phyloP scores from a whole-genome alignment of 2,797 vertebrate genomes.

The Argyrosomus regius region DNA sequence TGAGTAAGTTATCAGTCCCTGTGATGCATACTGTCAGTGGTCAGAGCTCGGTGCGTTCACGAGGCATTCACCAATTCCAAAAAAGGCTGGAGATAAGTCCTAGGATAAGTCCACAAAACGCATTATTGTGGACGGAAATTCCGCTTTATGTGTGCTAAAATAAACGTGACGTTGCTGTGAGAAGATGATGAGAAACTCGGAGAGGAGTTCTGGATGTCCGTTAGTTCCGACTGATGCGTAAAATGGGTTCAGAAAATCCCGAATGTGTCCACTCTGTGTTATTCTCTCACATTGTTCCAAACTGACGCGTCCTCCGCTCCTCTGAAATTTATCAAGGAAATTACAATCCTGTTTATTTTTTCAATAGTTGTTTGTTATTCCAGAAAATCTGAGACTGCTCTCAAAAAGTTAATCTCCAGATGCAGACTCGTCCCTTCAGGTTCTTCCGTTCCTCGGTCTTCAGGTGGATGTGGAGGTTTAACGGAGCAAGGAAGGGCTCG shows the following conservation, averaged over 20 bases:
- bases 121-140: slow-evolving; percentile 38
- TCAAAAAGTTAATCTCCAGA: slow-evolving; percentile 64
- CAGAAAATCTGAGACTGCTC: slow-evolving; percentile 33
- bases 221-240: slow-evolving; percentile 65
- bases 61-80: slow-evolving; percentile 69
- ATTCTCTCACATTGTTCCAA: slow-evolving; percentile 54
- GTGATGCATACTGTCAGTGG: slow-evolving; percentile 57
- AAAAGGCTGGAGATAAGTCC: slow-evolving; percentile 63
- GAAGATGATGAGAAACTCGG: slow-evolving; percentile 36
- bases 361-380: slow-evolving; percentile 42
- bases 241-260: slow-evolving; percentile 61
- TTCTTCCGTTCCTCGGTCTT: slow-evolving; percentile 8
- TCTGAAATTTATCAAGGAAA: slow-evolving; percentile 10
- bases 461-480: slow-evolving; percentile 58
- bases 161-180: background rate
- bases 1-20: slow-evolving; percentile 71
- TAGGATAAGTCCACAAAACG: slow-evolving; percentile 75
- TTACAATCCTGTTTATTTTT: background rate
- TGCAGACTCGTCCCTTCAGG: background rate
- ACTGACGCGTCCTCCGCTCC: slow-evolving; percentile 28
- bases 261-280: slow-evolving; percentile 20
- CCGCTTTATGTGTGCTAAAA: background rate
- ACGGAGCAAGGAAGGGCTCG: slow-evolving; percentile 57
- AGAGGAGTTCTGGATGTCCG: slow-evolving; percentile 45
- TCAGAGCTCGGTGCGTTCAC: slow-evolving; percentile 53